Base-by-base conservation (phyloP, 2,888 invertebrate genomes). In the Acronicta alni region DNA sequence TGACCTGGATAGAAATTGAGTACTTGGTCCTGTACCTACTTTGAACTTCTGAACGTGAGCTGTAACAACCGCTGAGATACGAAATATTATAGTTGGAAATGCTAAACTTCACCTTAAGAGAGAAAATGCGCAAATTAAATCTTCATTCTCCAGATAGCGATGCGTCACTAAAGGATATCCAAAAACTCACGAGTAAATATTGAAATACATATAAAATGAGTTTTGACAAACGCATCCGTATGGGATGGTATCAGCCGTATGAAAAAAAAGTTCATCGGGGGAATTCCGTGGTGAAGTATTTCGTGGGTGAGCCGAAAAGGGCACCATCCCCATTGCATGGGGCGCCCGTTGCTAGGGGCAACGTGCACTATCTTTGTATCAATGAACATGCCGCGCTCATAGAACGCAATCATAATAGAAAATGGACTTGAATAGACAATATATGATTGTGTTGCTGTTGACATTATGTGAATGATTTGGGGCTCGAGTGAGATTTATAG, bases 221-320 rank as follows among this genome's bases (percentile, higher is more conserved):
- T 60, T 63, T 48, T 65, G 58, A 60, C 57, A 61, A 75, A 65
- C 57, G 70, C 64, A 73, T 70, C 61, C 75, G 73, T 72, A 72
- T 73, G 73, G 77, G 73, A 67, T 53, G 75, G 71, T 72, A 79
- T 70, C 61, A 72, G 75, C 77, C 74, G 69, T 66, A 53, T 54
- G 52, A 77, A 84, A 90, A 90, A 90, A 88, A 87, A 79, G 65
- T 88, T 74, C 85, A 85, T 83, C 81, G 86, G 90, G 93, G 92
- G 86, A 92, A 88, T 92, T 91, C 92, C 92, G 68, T 69, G 71
- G 81, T 62, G 85, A 79, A 79, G 85, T 85, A 89, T 89, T 88
- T 88, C 82, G 89, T 90, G 89, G 87, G 89, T 87, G 86, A 89
- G 77, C 67, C 70, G 77, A 82, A 83, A 82, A 87, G 86, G 82